Evolutionary conservation across 2,888 invertebrate species (phyloP).

Genomic region (Drosophila subquinaria): DNA sequence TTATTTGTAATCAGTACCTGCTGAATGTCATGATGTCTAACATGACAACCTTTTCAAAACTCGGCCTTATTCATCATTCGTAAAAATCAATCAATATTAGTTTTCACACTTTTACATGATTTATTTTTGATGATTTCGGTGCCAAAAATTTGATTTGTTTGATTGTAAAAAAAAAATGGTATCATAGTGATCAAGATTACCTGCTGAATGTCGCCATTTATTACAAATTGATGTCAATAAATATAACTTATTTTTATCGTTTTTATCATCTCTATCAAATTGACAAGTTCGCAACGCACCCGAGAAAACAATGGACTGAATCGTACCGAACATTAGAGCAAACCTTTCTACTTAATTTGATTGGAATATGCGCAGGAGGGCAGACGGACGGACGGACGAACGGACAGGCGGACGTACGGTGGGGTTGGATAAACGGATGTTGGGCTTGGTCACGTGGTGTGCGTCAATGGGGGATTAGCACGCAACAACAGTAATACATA

Average conservation of each 20-base stretch:
- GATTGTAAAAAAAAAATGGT: too few relatives aligned
- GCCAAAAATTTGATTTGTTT: too few relatives aligned
- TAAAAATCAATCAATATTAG: too few relatives aligned
- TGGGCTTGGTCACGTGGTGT: slow-evolving; percentile 39
- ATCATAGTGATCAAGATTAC: too few relatives aligned
- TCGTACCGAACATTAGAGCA: slow-evolving; percentile 29
- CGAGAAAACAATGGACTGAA: background rate
- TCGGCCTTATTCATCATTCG: too few relatives aligned
- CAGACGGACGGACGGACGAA: slow-evolving; percentile 15
- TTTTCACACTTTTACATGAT: too few relatives aligned
- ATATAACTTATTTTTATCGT: background rate
- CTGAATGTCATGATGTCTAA: too few relatives aligned
- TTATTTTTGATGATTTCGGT: too few relatives aligned
- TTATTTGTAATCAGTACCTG: too few relatives aligned
- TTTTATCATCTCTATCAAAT: background rate
- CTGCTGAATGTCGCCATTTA: background rate
- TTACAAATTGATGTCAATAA: background rate
- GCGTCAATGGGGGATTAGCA: slow-evolving; percentile 64
- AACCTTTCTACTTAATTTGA: slow-evolving; percentile 81
- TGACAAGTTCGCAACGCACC: slow-evolving; percentile 5
- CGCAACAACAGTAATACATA: slow-evolving; percentile 40
- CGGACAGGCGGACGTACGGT: slow-evolving; percentile 1
- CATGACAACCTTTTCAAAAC: too few relatives aligned
- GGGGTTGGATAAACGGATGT: slow-evolving; percentile 2
- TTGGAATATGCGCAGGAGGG: slow-evolving; percentile 70